Percentiles rank a stretch among this genome's conserved stretches.
These are phyloP conservation scores for Mirounga angustirostris DNA, from an alignment of 2,113 vertebrate species.

Conservation along the genomic window DNA sequence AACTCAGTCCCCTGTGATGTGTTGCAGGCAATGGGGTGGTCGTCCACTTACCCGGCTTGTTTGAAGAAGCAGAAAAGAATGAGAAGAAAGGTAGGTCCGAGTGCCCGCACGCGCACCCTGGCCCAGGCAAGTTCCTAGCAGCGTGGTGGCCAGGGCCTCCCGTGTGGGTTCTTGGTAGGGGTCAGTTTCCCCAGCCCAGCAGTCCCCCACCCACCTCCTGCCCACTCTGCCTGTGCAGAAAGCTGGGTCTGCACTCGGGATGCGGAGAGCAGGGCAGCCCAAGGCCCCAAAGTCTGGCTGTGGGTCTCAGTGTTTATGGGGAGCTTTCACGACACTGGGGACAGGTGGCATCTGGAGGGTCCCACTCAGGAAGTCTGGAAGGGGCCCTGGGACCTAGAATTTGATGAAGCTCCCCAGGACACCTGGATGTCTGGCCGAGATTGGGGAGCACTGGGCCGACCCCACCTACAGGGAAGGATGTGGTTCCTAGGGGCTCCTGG, in stretches of 20 bases:
- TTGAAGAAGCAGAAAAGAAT: slow-evolving; percentile 99
- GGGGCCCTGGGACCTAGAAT: neutral
- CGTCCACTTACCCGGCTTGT: slow-evolving; percentile 97
- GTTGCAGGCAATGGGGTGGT: slow-evolving; percentile 97
- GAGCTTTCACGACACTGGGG: neutral
- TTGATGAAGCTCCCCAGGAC: neutral
- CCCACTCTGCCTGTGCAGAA: neutral
- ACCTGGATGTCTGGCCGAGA: neutral
- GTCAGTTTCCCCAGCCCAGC: neutral
- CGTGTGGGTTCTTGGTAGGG: rapidly evolving
- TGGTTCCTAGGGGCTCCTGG: neutral
- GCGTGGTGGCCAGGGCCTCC: rapidly evolving
- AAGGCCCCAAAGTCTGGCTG: neutral
- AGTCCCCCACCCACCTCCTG: rapidly evolving
- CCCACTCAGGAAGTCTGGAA: neutral
- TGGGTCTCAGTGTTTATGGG: rapidly evolving
- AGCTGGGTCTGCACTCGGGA: neutral
- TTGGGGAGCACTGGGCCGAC: rapidly evolving
- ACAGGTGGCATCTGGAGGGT: no score
- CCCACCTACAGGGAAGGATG: rapidly evolving
- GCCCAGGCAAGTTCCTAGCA: rapidly evolving
- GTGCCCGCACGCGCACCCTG: rapidly evolving
- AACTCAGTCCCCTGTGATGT: slow-evolving; percentile 10
- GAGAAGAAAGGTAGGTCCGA: slow-evolving; percentile 95
- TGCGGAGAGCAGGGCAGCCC: neutral